Conservation (phyloP, 2,888 invertebrate genomes). For the Oscheius sp. region DNA sequence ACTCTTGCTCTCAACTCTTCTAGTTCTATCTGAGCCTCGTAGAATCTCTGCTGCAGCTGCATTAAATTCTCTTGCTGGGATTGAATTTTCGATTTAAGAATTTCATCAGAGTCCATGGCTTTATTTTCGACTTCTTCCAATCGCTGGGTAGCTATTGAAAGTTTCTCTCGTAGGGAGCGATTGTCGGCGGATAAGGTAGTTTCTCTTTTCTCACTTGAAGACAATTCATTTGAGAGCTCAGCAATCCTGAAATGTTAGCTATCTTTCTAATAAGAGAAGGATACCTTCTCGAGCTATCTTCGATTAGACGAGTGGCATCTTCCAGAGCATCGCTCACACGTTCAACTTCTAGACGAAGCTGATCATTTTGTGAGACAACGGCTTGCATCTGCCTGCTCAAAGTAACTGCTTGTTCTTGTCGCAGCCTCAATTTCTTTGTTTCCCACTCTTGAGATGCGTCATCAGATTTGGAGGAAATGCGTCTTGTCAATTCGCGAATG, state of each 20-base stretch:
- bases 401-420: slow-evolving; percentile 66
- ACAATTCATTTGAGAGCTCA: slow-evolving; percentile 32
- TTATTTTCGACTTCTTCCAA: slow-evolving; percentile 25
- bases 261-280: not conserved
- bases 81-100: slow-evolving; percentile 18
- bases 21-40: slow-evolving; percentile 31
- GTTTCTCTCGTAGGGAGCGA: slow-evolving; percentile 6
- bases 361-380: slow-evolving; percentile 62
- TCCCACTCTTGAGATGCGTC: slow-evolving; percentile 62
- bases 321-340: slow-evolving; percentile 59
- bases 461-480: slow-evolving; percentile 51
- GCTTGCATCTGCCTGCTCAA: slow-evolving; percentile 64
- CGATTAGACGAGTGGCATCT: slow-evolving; percentile 63
- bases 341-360: slow-evolving; percentile 57
- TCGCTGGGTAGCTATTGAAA: slow-evolving; percentile 14
- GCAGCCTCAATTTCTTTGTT: slow-evolving; percentile 58
- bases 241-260: no score
- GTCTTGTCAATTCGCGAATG: slow-evolving; percentile 63
- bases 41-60: slow-evolving; percentile 35
- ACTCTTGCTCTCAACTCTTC: slow-evolving; percentile 10
- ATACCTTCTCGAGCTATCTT: slow-evolving; percentile 56
- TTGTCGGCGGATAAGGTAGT: slow-evolving; percentile 36
- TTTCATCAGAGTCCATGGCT: slow-evolving; percentile 20
- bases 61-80: slow-evolving; percentile 24
- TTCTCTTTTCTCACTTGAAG: slow-evolving; percentile 26